A percentile compares a stretch with the other conserved stretches of the same genome.
Conservation (phyloP, 1,140 invertebrate species). For the Kradibia gibbosae region DNA sequence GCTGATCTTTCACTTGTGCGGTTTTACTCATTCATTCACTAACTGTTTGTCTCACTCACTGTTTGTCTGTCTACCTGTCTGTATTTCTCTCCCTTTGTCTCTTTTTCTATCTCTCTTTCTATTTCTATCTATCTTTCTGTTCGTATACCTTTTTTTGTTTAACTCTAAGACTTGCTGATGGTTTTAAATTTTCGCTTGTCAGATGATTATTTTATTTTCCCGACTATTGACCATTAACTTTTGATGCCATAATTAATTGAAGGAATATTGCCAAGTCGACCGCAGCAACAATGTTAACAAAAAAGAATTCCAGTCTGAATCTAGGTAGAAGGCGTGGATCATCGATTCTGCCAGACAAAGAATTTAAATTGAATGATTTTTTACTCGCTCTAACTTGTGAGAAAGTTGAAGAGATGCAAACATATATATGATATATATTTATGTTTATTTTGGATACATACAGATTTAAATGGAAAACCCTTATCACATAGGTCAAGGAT, state of each 20-base stretch:
- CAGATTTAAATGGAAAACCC: background rate
- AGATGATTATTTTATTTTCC: background rate
- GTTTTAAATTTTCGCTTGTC: slow-evolving; percentile 37
- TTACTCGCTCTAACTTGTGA: background rate
- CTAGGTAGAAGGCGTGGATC: slow-evolving; percentile 24
- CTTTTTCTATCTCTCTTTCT: background rate
- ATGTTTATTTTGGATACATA: background rate
- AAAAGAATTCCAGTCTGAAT: background rate
- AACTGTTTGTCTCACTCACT: too few relatives aligned
- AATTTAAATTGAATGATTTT: slow-evolving; percentile 41
- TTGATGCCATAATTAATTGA: slow-evolving; percentile 46
- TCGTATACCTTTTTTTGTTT: background rate
- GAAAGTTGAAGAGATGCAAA: slow-evolving; percentile 22
- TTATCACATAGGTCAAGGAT: background rate
- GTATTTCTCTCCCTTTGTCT: background rate
- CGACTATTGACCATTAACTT: slow-evolving; percentile 29
- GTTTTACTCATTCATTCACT: background rate
- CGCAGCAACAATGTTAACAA: background rate
- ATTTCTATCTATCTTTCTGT: too few relatives aligned
- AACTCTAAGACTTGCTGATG: background rate
- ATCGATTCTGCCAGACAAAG: slow-evolving; percentile 11
- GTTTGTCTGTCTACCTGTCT: background rate
- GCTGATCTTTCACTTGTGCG: slow-evolving; percentile 30
- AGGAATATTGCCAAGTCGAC: background rate
- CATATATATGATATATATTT: background rate